phyloP scores from a whole-genome alignment of 2,113 vertebrate species.

The Myxocyprinus asiaticus region DNA sequence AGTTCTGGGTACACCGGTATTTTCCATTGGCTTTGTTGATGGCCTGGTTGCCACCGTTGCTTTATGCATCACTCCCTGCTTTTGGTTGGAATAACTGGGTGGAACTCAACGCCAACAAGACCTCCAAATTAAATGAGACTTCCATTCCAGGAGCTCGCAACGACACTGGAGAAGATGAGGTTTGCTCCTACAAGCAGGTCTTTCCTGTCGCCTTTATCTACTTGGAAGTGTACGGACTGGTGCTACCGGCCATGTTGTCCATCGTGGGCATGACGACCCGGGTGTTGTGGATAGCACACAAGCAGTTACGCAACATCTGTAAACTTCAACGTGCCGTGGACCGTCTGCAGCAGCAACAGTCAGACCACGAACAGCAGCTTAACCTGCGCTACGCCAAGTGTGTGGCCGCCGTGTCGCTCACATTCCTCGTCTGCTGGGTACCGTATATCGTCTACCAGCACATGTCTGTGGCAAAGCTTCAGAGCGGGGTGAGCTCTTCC shows the following conservation, averaged over 20 bases:
- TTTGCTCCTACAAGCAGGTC: slow-evolving; percentile 61
- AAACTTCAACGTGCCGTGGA: slow-evolving; percentile 78
- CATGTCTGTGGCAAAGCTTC: slow-evolving; percentile 72
- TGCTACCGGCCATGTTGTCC: slow-evolving; percentile 81
- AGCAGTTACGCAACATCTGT: slow-evolving; percentile 80
- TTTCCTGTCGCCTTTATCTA: slow-evolving; percentile 84
- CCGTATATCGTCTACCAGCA: slow-evolving; percentile 85
- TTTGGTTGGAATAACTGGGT: slow-evolving; percentile 85
- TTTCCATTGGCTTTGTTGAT: slow-evolving; percentile 73
- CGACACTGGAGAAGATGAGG: slow-evolving; percentile 11
- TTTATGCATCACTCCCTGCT: slow-evolving; percentile 81
- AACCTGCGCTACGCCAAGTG: slow-evolving; percentile 81
- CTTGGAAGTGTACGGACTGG: slow-evolving; percentile 84
- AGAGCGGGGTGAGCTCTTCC: slow-evolving; percentile 46
- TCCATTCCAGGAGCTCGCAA: slow-evolving; percentile 20
- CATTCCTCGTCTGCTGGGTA: slow-evolving; percentile 85
- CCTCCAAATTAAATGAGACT: neutral
- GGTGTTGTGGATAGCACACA: slow-evolving; percentile 76
- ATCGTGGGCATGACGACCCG: slow-evolving; percentile 76
- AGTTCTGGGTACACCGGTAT: slow-evolving; percentile 76
- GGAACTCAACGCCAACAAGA: slow-evolving; percentile 46
- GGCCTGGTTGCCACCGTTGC: slow-evolving; percentile 79
- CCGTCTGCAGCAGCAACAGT: neutral
- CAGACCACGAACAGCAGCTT: slow-evolving; percentile 57
- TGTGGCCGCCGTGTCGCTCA: slow-evolving; percentile 77